Evolutionary conservation across 2,888 invertebrate species (phyloP).

Genomic region (Halictus quadricinctus): DNA sequence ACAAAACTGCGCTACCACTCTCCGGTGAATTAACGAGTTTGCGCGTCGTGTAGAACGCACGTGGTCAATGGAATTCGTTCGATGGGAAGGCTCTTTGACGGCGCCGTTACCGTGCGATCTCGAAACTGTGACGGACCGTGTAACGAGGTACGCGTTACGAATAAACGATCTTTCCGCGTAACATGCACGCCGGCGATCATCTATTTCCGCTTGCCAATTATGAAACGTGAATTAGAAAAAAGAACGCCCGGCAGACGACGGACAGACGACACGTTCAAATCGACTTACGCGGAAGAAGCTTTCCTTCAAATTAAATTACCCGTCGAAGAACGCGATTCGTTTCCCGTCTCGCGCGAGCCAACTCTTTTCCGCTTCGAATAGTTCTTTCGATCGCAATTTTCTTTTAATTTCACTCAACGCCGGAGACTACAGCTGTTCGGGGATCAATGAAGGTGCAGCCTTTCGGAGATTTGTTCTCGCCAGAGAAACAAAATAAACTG

Average conservation of each 20-base stretch:
- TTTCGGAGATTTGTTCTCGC: not conserved
- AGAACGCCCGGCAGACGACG: not conserved
- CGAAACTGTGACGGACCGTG: not conserved
- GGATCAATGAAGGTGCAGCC: not conserved
- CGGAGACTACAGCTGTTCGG: constrained; percentile 2
- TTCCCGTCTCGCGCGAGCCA: not conserved
- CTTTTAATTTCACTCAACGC: not conserved
- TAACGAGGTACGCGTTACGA: constrained; percentile 22
- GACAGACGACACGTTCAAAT: not conserved
- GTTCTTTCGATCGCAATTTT: not conserved
- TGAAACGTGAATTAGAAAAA: not conserved
- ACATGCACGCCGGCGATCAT: not conserved
- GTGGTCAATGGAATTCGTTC: constrained; percentile 24
- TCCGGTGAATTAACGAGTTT: constrained; percentile 23
- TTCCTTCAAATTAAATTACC: not conserved
- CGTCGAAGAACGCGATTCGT: not conserved
- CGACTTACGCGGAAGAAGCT: not conserved
- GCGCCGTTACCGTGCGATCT: constrained; percentile 4
- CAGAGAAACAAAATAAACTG: not conserved
- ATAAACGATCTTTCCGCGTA: not conserved
- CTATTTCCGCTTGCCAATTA: not conserved
- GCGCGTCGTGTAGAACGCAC: constrained; percentile 21
- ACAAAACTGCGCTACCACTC: not conserved
- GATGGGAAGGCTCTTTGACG: constrained; percentile 6
- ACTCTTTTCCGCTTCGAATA: not conserved